Percentiles rank a stretch among this genome's conserved stretches.
These are phyloP conservation scores for Phania funesta DNA, from an alignment of 2,888 invertebrate genomes.

Conservation along the genomic window DNA sequence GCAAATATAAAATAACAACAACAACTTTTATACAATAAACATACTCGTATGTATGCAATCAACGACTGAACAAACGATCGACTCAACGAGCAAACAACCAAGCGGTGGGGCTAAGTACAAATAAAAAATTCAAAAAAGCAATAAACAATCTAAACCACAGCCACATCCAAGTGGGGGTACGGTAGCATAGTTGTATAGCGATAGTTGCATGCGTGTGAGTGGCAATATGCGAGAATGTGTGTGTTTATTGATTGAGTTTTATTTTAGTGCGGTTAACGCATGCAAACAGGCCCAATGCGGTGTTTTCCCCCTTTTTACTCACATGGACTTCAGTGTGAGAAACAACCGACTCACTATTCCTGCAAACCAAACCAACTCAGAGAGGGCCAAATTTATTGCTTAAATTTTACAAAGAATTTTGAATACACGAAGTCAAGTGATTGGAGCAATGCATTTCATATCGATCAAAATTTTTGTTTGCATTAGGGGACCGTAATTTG, in stretches of 20 bases:
- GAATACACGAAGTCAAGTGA: too few relatives aligned
- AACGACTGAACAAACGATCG: background rate
- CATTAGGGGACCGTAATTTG: too few relatives aligned
- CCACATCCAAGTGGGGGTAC: slow-evolving; percentile 57
- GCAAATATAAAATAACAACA: slow-evolving; percentile 21
- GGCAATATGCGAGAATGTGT: slow-evolving; percentile 20
- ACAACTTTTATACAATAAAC: background rate
- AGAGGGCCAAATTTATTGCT: slow-evolving; percentile 25
- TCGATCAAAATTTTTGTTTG: too few relatives aligned
- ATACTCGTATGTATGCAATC: slow-evolving; percentile 14
- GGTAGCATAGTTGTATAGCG: slow-evolving; percentile 54
- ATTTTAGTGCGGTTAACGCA: slow-evolving; percentile 41
- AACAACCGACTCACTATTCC: slow-evolving; percentile 2
- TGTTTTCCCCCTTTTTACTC: background rate
- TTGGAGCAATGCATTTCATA: too few relatives aligned
- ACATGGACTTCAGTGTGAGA: slow-evolving; percentile 40
- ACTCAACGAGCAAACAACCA: slow-evolving; percentile 27
- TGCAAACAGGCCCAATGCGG: background rate
- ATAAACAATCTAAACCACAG: background rate
- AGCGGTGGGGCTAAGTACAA: slow-evolving; percentile 52
- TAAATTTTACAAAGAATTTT: slow-evolving; percentile 1
- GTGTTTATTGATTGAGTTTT: slow-evolving; percentile 40
- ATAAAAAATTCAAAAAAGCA: slow-evolving; percentile 6
- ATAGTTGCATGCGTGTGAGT: slow-evolving; percentile 20
- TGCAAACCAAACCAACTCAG: slow-evolving; percentile 18